These are phyloP conservation scores for Bursaphelenchus okinawaensis DNA, from an alignment of 2,888 invertebrate genomes.

Conservation along the genomic window DNA sequence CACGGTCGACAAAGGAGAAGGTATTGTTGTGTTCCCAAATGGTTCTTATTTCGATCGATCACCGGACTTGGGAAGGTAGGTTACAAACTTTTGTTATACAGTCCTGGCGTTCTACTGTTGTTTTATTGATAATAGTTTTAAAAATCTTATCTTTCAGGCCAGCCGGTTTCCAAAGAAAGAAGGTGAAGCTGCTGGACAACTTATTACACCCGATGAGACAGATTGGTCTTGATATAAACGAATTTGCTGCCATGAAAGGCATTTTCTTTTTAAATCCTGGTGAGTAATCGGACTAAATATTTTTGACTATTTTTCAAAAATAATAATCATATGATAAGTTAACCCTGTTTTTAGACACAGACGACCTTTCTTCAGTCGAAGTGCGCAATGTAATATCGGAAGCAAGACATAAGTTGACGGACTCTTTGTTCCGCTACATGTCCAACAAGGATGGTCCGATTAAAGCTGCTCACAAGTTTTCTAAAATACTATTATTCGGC, in stretches of 20 bases:
- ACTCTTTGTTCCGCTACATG: slow-evolving; percentile 46
- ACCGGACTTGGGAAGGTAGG: slow-evolving; percentile 44
- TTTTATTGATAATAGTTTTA: too few species aligned
- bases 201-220: slow-evolving; percentile 49
- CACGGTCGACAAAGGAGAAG: slow-evolving; percentile 48
- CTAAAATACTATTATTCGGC: slow-evolving; percentile 50
- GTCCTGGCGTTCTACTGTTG: not conserved
- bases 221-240: slow-evolving; percentile 48
- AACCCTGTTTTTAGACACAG: slow-evolving; percentile 41
- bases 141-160: slow-evolving; percentile 37
- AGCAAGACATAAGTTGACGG: slow-evolving; percentile 44
- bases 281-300: slow-evolving; percentile 19
- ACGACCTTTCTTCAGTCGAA: slow-evolving; percentile 42
- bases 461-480: slow-evolving; percentile 54
- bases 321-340: slow-evolving; percentile 2
- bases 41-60: slow-evolving; percentile 53
- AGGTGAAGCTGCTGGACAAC: slow-evolving; percentile 53
- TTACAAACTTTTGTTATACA: not conserved
- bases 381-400: slow-evolving; percentile 39
- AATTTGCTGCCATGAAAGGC: slow-evolving; percentile 55
- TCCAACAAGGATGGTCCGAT: slow-evolving; percentile 36
- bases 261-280: slow-evolving; percentile 57
- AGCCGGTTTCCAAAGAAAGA: slow-evolving; percentile 38
- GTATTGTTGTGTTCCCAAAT: slow-evolving; percentile 54
- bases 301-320: not conserved